Base-by-base conservation (phyloP, 2,888 invertebrate genomes). In the Callyntrura guangdongensis region DNA sequence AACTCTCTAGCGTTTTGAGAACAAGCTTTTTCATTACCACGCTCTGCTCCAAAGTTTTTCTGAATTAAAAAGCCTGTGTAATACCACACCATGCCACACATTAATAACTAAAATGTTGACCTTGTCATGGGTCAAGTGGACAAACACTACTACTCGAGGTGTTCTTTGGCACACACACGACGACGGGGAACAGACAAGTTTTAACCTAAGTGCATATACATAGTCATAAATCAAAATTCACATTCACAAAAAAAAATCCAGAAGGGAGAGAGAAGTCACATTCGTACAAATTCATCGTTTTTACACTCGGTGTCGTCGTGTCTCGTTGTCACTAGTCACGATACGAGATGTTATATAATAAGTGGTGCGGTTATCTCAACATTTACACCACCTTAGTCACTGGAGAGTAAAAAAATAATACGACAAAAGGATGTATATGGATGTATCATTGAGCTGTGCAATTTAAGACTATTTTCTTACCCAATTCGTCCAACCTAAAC, bases 91-190 rank as follows among this genome's bases (percentile, higher is more conserved):
- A 36, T 36, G 36, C 36, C 36, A 36, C 36, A 36, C 36, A 36
- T 36, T 36, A 36, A 36, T 4, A 36, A 36, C 36, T 27, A 36
- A 61, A 74, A 36, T 49, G 77, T 20, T 81, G 86, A 86, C 90
- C 85, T 90, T 86, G 86, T 81, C 85, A 79, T 79, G 79, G 90
- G 90, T 90, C 81, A 90, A 90, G 81, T 85, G 77, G 82, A 59
- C 36, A 82, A 56, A 36, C 36, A 36, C 36, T 6, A 36, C 36
- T 56, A 49, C 22, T n/a, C 4, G 1, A 36, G n/a, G 69, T 25
- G 17, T 67, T 36, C 36, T 47, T 14, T 20, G 53, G 22, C 79
- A 59, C 72, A 67, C 25, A 36, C 22, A 77, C 81, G 36, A 36
- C 36, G 36, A 36, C 36, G 36, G 6, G 3, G 36, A 36, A 36